These are phyloP conservation scores for Argyra leucocephala DNA, from an alignment of 2,888 invertebrate species.

Conservation along the genomic window DNA sequence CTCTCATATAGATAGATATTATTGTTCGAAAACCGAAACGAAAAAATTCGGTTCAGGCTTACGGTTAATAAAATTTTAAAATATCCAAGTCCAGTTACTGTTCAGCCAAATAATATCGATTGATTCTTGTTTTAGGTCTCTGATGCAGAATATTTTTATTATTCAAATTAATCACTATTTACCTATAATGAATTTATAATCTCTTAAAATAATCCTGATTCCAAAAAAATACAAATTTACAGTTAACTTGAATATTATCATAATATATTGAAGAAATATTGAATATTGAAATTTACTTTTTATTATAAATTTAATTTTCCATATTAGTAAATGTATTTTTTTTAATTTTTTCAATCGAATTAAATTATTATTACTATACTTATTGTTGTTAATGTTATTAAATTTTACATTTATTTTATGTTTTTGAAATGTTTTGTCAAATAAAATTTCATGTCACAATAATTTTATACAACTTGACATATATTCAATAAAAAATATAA, in stretches of 20 bases:
- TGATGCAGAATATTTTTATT: too few relatives aligned
- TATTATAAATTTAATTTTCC: neutral
- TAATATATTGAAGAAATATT: neutral
- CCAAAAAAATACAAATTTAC: neutral
- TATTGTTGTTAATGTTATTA: neutral
- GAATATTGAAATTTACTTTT: neutral
- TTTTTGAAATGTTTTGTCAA: too few relatives aligned
- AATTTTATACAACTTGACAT: neutral
- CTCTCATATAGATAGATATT: too few relatives aligned
- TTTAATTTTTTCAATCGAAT: neutral
- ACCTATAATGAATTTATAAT: neutral
- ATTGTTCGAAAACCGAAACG: too few relatives aligned
- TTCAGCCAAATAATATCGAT: too few relatives aligned
- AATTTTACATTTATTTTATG: too few relatives aligned
- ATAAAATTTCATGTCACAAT: neutral
- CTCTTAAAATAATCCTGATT: neutral
- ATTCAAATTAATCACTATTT: too few relatives aligned
- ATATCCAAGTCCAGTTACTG: too few relatives aligned
- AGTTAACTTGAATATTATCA: neutral
- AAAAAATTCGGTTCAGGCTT: too few relatives aligned
- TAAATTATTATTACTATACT: neutral
- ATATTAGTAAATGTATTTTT: neutral
- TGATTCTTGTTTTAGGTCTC: too few relatives aligned
- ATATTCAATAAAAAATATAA: neutral
- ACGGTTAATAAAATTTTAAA: too few relatives aligned